These are phyloP conservation scores for Cryptoprocta ferox DNA, from an alignment of 2,797 vertebrate species.

Conservation along the genomic window DNA sequence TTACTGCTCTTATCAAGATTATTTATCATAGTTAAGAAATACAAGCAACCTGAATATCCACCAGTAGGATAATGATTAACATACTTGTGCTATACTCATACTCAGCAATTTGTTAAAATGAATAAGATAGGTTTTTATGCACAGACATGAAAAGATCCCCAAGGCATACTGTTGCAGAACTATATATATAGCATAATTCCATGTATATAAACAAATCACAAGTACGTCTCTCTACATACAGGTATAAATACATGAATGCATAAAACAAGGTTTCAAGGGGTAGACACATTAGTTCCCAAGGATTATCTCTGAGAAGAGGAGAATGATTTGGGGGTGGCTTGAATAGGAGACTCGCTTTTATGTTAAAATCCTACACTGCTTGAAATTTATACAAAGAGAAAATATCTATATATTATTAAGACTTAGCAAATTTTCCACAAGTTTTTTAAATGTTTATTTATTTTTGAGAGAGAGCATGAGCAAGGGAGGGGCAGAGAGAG, in stretches of 20 bases:
- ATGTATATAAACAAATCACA: conserved; percentile 30
- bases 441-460: too few relatives aligned
- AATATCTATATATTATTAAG: background rate
- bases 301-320: background rate
- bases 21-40: conserved; percentile 40
- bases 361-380: conserved; percentile 27
- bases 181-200: background rate
- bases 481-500: too few relatives aligned
- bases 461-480: too few relatives aligned
- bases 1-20: background rate
- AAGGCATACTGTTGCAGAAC: background rate
- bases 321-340: background rate
- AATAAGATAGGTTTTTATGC: conserved; percentile 21
- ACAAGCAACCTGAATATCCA: background rate
- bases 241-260: background rate
- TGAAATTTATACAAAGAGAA: conserved; percentile 48
- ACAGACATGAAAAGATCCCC: conserved; percentile 15
- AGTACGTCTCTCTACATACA: background rate
- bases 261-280: background rate
- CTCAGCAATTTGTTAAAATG: conserved; percentile 25
- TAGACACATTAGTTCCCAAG: background rate
- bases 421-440: background rate
- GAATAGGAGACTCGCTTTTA: background rate
- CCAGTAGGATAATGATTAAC: conserved; percentile 17
- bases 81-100: background rate